Evolutionary conservation across 2,113 vertebrate species (phyloP), one percentile per base, ranked within the genome.

Genomic region (Proterorhinus semilunaris): DNA sequence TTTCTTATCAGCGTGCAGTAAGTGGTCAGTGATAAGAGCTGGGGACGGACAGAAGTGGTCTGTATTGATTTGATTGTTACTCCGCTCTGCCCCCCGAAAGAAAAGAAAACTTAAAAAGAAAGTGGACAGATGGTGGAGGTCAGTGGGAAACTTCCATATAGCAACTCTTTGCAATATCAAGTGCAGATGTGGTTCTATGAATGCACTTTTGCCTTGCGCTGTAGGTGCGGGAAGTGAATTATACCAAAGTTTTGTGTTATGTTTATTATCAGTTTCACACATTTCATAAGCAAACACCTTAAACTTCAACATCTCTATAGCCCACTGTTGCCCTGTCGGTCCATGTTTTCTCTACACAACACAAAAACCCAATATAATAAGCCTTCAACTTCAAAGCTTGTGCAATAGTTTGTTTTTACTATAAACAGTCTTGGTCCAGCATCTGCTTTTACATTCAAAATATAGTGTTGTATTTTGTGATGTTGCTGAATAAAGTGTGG

Each of bases 11-110:
- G 36, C n/a, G 58, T 61, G n/a, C 58, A 61, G 42, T 45, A 61
- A 61, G 58, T 61, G 58, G 58, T 44, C 58, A 61, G 13, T 61
- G 58, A 44, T 43, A 45, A 61, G 36, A 12, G 55, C 58, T n/a
- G 58, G 13, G 16, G 58, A 61, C 58, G 43, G 58, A 61, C n/a
- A 27, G 55, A 58, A 58, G 21, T 58, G 55, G 55, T 13, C 55
- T 42, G 12, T 42, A 58, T 58, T 58, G 55, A 58, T 43, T 42
- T 58, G 55, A 21, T 58, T 58, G 21, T 57, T 27, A 11, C 54
- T 36, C 21, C 6, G 27, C 55, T 58, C 42, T 58, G 55, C n/a
- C n/a, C n/a, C n/a, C n/a, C n/a, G n/a, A 58, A 13, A 27, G 15
- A 21, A 58, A 42, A 42, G 7, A 58, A 58, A 58, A 58, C 55